Evolutionary conservation across 2,888 invertebrate genomes (phyloP).

Genomic region (Drosophila barbarae): DNA sequence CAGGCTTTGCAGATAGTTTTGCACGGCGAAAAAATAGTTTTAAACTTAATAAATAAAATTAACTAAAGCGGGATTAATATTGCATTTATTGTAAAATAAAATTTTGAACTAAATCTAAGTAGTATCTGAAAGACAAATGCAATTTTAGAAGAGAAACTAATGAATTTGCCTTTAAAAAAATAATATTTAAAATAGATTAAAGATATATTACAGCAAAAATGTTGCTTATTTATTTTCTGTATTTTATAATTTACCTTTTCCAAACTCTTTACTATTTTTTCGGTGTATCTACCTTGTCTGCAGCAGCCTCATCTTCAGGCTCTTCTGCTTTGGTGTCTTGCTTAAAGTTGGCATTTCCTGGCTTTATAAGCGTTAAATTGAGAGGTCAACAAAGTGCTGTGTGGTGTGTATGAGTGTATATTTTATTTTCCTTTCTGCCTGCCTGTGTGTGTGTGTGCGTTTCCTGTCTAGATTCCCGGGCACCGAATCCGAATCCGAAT

Average conservation of each 20-base stretch:
- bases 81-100: background rate
- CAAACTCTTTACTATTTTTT: background rate
- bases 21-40: slow-evolving; percentile 17
- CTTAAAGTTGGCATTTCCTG: slow-evolving; percentile 65
- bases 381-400: slow-evolving; percentile 71
- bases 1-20: background rate
- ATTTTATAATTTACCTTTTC: background rate
- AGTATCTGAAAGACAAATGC: no score
- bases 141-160: background rate
- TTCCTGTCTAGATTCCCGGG: slow-evolving; percentile 51
- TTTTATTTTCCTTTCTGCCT: slow-evolving; percentile 18
- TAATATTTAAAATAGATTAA: background rate
- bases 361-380: slow-evolving; percentile 76
- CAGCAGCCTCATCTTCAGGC: slow-evolving; percentile 33
- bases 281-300: slow-evolving; percentile 3
- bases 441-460: slow-evolving; percentile 17
- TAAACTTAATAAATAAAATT: no score
- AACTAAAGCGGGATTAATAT: no score
- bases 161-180: accelerated
- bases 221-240: no score
- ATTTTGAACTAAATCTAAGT: accelerated
- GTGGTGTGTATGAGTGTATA: slow-evolving; percentile 35
- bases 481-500: slow-evolving; percentile 32
- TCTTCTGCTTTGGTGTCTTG: slow-evolving; percentile 36
- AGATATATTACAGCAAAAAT: accelerated